Evolutionary conservation across 2,113 vertebrate genomes (phyloP), one percentile per base, ranked within the genome.

Genomic region (Girardinichthys multiradiatus): DNA sequence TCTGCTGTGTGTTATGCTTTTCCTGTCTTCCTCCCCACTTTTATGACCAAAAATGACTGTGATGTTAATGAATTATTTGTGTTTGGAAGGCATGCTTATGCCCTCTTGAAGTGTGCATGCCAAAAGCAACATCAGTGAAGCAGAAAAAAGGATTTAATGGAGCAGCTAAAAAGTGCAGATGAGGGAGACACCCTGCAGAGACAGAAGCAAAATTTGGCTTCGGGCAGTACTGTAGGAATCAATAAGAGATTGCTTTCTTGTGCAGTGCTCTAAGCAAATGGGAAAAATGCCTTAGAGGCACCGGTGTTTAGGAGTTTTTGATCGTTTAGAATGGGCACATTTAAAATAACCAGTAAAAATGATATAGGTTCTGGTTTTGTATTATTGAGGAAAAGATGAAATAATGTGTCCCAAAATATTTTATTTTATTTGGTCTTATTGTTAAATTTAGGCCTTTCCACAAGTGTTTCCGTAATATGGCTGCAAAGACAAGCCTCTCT

Each of bases 21-120:
- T 37, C 35, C 29, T 12, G 48, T 28, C 29, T 74, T 48, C 61
- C 24, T 30, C 37, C 21, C 26, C 59, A 33, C 14, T 61, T 61
- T 57, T 62, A 69, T 61, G 37, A 66, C 64, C 60, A 62, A 65
- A 21, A 54, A 27, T 39, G 45, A 76, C 57, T 60, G 37, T 74
- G 59, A 59, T 76, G 42, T 65, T 64, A n/a, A 65, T 61, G 29
- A 65, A 78, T 64, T 45, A 67, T 69, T 70, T 70, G 28, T 59
- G 27, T 70, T 73, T 76, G 60, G 57, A 54, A 72, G 45, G 48
- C 24, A 45, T 5, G 0, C 35, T 2, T 2, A 17, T 0, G 2
- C 17, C 2, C 68, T 69, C 42, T 14, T 10, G 12, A 37, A 42
- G 39, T 28, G 28, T 27, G 45, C 45, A 48, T n/a, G 45, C 10